phyloP scores from a whole-genome alignment of 2,797 vertebrate genomes.

The Propithecus perrieri region DNA sequence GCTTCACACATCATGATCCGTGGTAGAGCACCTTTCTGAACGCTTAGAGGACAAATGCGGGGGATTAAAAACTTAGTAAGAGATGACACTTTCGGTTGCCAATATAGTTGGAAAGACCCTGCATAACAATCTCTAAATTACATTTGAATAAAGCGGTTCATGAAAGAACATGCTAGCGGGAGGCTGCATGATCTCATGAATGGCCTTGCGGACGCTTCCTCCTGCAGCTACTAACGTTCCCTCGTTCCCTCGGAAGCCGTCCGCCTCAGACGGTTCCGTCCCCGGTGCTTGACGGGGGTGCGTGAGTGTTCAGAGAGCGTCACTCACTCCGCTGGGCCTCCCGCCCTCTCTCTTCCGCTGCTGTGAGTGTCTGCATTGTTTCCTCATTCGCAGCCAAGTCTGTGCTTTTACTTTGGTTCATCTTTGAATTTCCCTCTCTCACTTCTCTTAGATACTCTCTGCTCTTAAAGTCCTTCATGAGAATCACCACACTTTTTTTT shows the following conservation, averaged over 20 bases:
- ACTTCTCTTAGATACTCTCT: not conserved
- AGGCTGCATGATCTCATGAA: too few species aligned
- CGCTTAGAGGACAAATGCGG: not conserved
- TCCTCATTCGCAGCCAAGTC: not conserved
- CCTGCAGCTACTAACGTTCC: too few species aligned
- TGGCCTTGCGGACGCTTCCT: not conserved
- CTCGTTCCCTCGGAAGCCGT: not conserved
- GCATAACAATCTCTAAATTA: not conserved
- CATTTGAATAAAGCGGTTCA: not conserved
- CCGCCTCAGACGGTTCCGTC: not conserved
- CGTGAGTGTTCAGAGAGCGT: fast-evolving
- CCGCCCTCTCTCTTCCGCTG: not conserved
- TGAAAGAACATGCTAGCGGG: not conserved
- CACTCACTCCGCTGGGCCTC: not conserved
- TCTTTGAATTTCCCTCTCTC: not conserved
- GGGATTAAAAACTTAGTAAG: not conserved
- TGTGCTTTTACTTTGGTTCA: not conserved
- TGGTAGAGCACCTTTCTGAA: not conserved
- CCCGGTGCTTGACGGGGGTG: not conserved
- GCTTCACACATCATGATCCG: not conserved
- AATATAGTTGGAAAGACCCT: not conserved
- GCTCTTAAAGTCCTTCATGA: not conserved
- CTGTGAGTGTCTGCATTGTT: too few species aligned
- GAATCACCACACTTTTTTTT: not conserved
- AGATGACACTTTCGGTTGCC: not conserved